These are phyloP conservation scores for Gymnocypris eckloni DNA, from an alignment of 2,797 vertebrate species.

Conservation along the genomic window DNA sequence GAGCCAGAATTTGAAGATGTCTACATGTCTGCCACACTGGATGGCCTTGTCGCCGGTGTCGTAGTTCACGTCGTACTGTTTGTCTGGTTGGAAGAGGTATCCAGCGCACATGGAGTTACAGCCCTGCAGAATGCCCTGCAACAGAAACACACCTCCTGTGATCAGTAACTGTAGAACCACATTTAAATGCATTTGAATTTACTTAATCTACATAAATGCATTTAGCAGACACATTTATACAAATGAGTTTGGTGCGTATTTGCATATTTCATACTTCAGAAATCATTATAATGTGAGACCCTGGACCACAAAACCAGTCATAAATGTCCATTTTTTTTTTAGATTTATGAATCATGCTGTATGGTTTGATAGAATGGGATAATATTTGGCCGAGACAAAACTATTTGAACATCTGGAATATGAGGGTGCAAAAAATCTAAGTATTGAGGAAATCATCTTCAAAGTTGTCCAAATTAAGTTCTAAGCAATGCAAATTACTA, in stretches of 20 bases:
- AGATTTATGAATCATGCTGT: too few species aligned
- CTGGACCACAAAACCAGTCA: too few species aligned
- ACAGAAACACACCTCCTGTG: neutral
- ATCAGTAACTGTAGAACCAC: neutral
- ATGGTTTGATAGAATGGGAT: too few species aligned
- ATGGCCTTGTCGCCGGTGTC: constrained; percentile 98
- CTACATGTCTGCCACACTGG: constrained; percentile 96
- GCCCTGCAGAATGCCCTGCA: constrained; percentile 90
- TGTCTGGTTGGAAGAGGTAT: constrained; percentile 98
- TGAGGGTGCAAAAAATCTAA: too few species aligned
- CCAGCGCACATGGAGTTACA: constrained; percentile 99
- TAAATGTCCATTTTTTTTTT: too few species aligned
- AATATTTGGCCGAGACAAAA: too few species aligned
- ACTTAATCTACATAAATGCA: neutral
- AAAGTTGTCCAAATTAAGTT: too few species aligned
- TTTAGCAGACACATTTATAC: neutral
- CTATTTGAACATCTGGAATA: too few species aligned
- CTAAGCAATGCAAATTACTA: too few species aligned
- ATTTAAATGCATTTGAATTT: neutral
- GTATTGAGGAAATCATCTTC: too few species aligned
- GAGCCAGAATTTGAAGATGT: constrained; percentile 99
- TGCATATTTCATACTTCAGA: neutral
- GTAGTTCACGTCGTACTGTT: constrained; percentile 96
- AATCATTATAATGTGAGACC: neutral
- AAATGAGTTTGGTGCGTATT: neutral